These are phyloP conservation scores for Penaeus japonicus DNA, from an alignment of 1,140 invertebrate species.

Conservation along the genomic window DNA sequence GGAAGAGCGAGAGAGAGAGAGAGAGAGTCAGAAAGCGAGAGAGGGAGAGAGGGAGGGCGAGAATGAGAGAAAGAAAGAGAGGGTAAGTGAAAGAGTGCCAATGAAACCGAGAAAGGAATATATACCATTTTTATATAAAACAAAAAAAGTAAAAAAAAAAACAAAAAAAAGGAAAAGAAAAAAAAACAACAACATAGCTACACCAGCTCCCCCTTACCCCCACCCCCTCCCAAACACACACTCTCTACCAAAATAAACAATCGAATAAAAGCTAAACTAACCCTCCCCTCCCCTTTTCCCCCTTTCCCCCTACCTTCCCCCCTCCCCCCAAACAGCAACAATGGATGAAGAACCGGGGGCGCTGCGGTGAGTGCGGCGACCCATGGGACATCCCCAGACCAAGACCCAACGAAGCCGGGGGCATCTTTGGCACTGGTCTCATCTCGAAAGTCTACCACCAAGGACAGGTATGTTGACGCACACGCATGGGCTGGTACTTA, in stretches of 20 bases:
- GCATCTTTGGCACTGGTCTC: slow-evolving; percentile 80
- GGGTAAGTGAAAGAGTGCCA: no score
- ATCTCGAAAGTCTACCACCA: slow-evolving; percentile 80
- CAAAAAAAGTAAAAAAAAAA: neutral
- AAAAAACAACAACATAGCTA: no score
- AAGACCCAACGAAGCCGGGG: slow-evolving; percentile 82
- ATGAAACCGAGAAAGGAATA: neutral
- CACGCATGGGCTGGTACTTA: no score
- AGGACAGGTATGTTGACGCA: slow-evolving; percentile 73
- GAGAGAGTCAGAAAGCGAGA: neutral
- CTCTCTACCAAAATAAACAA: neutral
- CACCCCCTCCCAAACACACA: neutral
- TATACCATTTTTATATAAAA: neutral
- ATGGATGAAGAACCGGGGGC: slow-evolving; percentile 77
- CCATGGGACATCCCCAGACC: slow-evolving; percentile 78
- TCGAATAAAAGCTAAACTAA: neutral
- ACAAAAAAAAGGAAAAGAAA: no score
- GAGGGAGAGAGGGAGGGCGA: neutral
- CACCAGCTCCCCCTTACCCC: no score
- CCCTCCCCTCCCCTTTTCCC: neutral
- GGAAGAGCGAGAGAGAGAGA: neutral
- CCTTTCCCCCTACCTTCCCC: neutral
- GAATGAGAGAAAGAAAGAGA: neutral
- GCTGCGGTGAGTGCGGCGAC: slow-evolving; percentile 90
- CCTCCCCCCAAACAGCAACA: slow-evolving; percentile 67